A percentile compares a stretch with the other conserved stretches of the same genome.
Evolutionary conservation across 2,113 vertebrate species (phyloP).

Genomic region (Garra rufa): DNA sequence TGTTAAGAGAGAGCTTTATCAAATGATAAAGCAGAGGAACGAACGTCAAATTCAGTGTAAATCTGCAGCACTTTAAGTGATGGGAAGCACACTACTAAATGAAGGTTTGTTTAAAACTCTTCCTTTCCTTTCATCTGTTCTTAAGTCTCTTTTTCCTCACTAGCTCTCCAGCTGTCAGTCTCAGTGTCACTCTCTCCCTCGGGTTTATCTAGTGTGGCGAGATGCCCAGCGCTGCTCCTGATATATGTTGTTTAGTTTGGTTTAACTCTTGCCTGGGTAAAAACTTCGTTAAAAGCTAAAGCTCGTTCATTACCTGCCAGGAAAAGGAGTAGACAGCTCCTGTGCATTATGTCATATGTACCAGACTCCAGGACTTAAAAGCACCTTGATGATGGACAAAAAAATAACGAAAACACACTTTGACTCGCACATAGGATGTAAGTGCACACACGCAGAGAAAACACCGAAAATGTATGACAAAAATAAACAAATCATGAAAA

Average conservation of each 20-base stretch:
- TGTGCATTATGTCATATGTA: conserved; percentile 68
- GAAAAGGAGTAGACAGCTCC: conserved; percentile 56
- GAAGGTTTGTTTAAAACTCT: neutral
- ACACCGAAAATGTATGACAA: conserved; percentile 7
- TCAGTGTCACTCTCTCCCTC: conserved; percentile 27
- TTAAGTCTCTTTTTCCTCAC: conserved; percentile 49
- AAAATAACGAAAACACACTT: conserved; percentile 54
- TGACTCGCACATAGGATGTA: neutral
- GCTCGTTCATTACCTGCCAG: conserved; percentile 69
- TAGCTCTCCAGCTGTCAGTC: conserved; percentile 46
- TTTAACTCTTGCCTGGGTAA: conserved; percentile 66
- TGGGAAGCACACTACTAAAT: neutral
- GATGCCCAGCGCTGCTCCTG: conserved; percentile 54
- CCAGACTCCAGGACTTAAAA: conserved; percentile 72
- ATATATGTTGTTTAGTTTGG: conserved; percentile 73
- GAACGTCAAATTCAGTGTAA: neutral
- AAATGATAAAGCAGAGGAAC: neutral
- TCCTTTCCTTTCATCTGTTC: neutral
- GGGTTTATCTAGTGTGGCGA: conserved; percentile 27
- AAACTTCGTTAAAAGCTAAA: conserved; percentile 70
- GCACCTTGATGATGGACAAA: conserved; percentile 74
- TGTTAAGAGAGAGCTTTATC: neutral
- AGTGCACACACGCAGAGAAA: conserved; percentile 13
- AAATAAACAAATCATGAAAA: conserved; percentile 1
- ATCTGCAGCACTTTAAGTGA: neutral